Evolutionary conservation across 2,888 invertebrate genomes (phyloP).

Genomic region (Andrena flavipes): DNA sequence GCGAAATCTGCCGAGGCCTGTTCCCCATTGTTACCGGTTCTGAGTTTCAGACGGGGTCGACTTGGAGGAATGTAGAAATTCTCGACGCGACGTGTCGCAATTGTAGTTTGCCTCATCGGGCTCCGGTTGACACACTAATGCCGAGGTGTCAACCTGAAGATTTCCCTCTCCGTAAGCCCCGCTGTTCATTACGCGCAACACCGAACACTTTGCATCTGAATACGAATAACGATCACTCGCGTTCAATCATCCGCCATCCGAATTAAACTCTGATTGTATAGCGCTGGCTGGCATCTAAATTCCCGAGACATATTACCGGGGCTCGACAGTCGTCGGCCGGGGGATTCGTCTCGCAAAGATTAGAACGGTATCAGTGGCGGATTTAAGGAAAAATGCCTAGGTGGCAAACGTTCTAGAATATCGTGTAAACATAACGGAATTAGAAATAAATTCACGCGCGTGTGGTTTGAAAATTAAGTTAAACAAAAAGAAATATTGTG

Average conservation of each 20-base stretch:
- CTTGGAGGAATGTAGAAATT: conserved; percentile 45
- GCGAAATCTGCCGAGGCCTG: conserved; percentile 2
- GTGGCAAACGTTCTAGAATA: no score
- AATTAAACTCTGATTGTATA: conserved; percentile 20
- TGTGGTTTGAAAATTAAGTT: no score
- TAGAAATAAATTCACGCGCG: no score
- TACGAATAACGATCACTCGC: conserved; percentile 31
- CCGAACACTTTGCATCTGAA: conserved; percentile 32
- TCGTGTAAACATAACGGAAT: no score
- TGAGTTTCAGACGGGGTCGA: neutral
- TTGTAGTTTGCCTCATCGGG: conserved; percentile 45
- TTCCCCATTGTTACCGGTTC: conserved; percentile 43
- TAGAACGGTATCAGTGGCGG: neutral
- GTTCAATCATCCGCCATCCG: conserved; percentile 20
- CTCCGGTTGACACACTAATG: conserved; percentile 46
- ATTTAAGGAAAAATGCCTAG: no score
- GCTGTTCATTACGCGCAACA: conserved; percentile 19
- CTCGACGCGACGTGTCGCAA: conserved; percentile 40
- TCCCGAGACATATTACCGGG: neutral
- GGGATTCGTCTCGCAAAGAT: neutral
- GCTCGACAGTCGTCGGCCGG: neutral
- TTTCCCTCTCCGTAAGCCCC: neutral
- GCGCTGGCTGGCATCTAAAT: neutral
- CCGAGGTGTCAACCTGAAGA: conserved; percentile 36
- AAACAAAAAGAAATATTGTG: no score